Conservation (phyloP, 1,140 invertebrate species). For the Riptortus pedestris region DNA sequence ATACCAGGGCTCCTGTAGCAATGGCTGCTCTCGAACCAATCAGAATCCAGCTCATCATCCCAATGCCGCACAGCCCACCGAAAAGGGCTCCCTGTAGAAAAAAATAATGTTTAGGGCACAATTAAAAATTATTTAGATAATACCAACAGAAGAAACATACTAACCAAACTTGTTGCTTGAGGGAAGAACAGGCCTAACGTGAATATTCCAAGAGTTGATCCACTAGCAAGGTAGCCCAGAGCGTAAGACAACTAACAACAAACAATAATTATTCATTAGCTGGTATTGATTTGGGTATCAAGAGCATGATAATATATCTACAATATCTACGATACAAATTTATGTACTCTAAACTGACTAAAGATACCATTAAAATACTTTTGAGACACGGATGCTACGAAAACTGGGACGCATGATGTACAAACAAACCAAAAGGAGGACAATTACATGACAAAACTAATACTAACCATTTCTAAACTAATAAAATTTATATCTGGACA, state of each 20-base stretch:
- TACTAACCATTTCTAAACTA: too few relatives aligned
- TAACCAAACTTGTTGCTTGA: constrained; percentile 14
- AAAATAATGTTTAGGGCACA: background rate
- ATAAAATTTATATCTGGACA: too few relatives aligned
- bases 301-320: too few relatives aligned
- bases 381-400: too few relatives aligned
- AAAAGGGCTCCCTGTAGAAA: background rate
- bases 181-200: constrained; percentile 27
- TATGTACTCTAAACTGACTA: too few relatives aligned
- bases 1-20: background rate
- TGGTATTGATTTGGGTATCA: too few relatives aligned
- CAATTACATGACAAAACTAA: too few relatives aligned
- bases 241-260: constrained; percentile 47
- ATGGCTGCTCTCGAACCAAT: background rate
- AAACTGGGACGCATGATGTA: too few relatives aligned
- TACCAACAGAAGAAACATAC: background rate
- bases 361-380: too few relatives aligned
- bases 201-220: constrained; percentile 24
- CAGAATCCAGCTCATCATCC: background rate
- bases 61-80: background rate
- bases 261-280: too few relatives aligned
- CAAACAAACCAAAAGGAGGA: too few relatives aligned
- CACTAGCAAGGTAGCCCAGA: constrained; percentile 48
- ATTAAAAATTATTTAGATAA: background rate
- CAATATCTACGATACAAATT: too few relatives aligned